phyloP scores from a whole-genome alignment of 2,888 invertebrate species.

The Pyrrhia umbra region DNA sequence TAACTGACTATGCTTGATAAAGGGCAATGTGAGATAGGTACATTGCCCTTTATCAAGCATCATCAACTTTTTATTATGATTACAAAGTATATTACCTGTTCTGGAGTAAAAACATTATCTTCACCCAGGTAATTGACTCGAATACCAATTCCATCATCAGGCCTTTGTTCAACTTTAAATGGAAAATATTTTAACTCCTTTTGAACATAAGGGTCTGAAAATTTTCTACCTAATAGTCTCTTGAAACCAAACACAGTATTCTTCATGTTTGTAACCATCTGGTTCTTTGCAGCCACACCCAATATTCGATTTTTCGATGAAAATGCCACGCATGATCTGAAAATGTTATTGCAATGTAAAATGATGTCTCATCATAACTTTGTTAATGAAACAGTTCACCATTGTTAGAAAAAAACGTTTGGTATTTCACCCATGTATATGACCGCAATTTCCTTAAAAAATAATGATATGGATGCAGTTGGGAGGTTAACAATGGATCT shows the following conservation, averaged over 20 bases:
- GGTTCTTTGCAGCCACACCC: conserved; percentile 99
- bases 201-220: conserved; percentile 96
- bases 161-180: conserved; percentile 93
- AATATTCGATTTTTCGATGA: conserved; percentile 97
- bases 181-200: conserved; percentile 95
- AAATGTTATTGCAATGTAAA: conserved; percentile 63
- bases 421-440: too few relatives aligned
- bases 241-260: conserved; percentile 99
- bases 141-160: conserved; percentile 96
- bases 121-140: conserved; percentile 97
- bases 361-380: not conserved
- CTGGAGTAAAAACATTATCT: conserved; percentile 95
- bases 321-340: conserved; percentile 98
- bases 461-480: too few relatives aligned
- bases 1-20: too few relatives aligned
- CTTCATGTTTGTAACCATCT: conserved; percentile 98
- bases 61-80: conserved; percentile 10
- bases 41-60: conserved; percentile 30
- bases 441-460: too few relatives aligned
- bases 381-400: too few relatives aligned
- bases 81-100: conserved; percentile 91
- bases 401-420: too few relatives aligned
- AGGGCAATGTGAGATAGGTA: too few relatives aligned
- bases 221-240: conserved; percentile 97
- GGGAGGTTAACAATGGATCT: too few relatives aligned